Evolutionary conservation across 1,140 invertebrate genomes (phyloP).

Genomic region (Drosophila bipectinata): DNA sequence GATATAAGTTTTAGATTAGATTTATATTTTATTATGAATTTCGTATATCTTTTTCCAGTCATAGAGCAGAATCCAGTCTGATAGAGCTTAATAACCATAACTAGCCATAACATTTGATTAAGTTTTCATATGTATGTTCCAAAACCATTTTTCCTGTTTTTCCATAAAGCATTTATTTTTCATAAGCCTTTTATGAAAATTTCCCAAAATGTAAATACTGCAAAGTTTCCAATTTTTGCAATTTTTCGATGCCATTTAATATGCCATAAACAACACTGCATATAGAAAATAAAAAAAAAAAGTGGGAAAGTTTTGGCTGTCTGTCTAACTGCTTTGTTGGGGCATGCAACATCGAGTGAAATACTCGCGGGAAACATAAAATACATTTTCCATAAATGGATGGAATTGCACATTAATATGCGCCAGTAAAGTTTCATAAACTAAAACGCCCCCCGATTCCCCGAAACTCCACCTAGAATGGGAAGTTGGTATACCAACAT

Average conservation of each 20-base stretch:
- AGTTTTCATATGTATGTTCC: conserved; percentile 49
- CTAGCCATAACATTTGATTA: conserved; percentile 62
- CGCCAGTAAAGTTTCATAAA: conserved; percentile 56
- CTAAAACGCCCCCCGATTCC: conserved; percentile 10
- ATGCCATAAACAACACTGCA: conserved; percentile 20
- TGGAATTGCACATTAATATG: conserved; percentile 71
- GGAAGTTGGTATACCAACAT: conserved; percentile 28
- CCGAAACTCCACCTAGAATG: not conserved
- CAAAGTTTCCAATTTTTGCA: conserved; percentile 46
- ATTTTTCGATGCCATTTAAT: conserved; percentile 61
- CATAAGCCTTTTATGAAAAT: conserved; percentile 58
- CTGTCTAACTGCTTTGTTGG: conserved; percentile 36
- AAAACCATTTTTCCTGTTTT: conserved; percentile 42
- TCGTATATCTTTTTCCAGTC: too few relatives aligned
- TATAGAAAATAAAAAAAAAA: not conserved
- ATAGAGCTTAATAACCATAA: conserved; percentile 19
- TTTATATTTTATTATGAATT: too few relatives aligned
- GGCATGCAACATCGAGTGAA: conserved; percentile 33
- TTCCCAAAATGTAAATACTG: conserved; percentile 60
- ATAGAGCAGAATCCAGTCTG: not conserved
- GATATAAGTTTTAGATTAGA: too few relatives aligned
- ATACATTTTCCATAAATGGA: conserved; percentile 77
- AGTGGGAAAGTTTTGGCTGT: conserved; percentile 23
- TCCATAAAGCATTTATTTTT: conserved; percentile 20
- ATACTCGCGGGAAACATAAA: conserved; percentile 72